Percentiles rank a stretch among this genome's conserved stretches.
phyloP scores from a whole-genome alignment of 2,888 invertebrate species.

The Drosophila fulvimacula region DNA sequence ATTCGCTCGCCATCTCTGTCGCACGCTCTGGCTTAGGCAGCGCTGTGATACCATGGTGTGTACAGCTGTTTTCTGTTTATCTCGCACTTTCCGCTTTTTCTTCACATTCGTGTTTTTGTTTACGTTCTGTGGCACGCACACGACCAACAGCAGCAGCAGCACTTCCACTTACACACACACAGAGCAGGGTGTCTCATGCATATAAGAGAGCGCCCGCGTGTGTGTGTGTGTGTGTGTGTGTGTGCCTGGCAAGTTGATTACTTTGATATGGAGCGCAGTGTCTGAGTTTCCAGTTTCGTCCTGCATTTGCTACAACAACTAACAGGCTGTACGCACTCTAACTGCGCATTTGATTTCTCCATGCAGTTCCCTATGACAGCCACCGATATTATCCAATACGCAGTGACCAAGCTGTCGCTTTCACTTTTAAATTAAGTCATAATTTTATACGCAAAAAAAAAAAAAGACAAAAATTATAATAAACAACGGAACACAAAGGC shows the following conservation, averaged over 20 bases:
- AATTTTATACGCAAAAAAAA: constrained; percentile 55
- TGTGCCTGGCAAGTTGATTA: constrained; percentile 43
- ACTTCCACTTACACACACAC: constrained; percentile 20
- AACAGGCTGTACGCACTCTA: constrained; percentile 6
- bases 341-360: constrained; percentile 36
- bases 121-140: constrained; percentile 75
- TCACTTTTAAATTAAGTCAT: constrained; percentile 80
- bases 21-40: constrained; percentile 12
- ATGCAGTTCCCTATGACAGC: constrained; percentile 14
- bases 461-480: not conserved
- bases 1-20: constrained; percentile 25
- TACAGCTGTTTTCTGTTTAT: constrained; percentile 81
- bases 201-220: not conserved
- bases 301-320: constrained; percentile 28
- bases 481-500: constrained; percentile 28
- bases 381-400: constrained; percentile 55
- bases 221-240: constrained; percentile 1
- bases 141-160: constrained; percentile 33
- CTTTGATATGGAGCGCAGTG: constrained; percentile 32
- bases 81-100: constrained; percentile 79
- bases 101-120: constrained; percentile 78
- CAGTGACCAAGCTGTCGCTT: constrained; percentile 56
- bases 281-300: constrained; percentile 22
- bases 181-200: not conserved
- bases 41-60: constrained; percentile 59